Conservation (phyloP, 2,113 vertebrate species). For the Pipa parva region DNA sequence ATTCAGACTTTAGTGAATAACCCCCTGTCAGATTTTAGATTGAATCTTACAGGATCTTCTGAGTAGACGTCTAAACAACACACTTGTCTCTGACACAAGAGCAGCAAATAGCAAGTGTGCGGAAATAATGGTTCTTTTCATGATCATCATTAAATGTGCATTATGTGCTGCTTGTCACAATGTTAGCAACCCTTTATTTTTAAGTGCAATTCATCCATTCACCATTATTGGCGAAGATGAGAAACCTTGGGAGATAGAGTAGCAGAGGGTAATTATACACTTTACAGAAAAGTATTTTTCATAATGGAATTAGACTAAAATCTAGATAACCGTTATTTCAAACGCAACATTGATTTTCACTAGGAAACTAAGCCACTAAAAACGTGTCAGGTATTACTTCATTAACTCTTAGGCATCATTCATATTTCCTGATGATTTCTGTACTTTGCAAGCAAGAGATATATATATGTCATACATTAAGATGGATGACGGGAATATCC, state of each 20-base stretch:
- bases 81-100: constrained; percentile 45
- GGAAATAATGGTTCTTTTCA: constrained; percentile 66
- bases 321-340: constrained; percentile 51
- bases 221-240: constrained; percentile 66
- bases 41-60: constrained; percentile 19
- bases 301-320: constrained; percentile 53
- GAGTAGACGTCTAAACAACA: constrained; percentile 47
- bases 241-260: constrained; percentile 63
- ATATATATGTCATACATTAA: too few relatives aligned
- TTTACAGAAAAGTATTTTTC: constrained; percentile 63
- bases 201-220: constrained; percentile 67
- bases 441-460: too few relatives aligned
- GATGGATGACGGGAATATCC: too few relatives aligned
- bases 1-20: too few relatives aligned
- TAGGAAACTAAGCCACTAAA: constrained; percentile 10
- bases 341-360: constrained; percentile 43
- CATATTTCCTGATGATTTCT: too few relatives aligned
- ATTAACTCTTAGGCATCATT: constrained; percentile 31
- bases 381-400: background rate
- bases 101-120: constrained; percentile 57
- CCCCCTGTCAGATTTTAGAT: too few relatives aligned
- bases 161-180: constrained; percentile 64
- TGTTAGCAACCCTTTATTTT: constrained; percentile 66
- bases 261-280: constrained; percentile 71
- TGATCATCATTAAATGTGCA: constrained; percentile 66